Evolutionary conservation across 2,797 vertebrate species (phyloP).

Genomic region (Crotalus adamanteus): DNA sequence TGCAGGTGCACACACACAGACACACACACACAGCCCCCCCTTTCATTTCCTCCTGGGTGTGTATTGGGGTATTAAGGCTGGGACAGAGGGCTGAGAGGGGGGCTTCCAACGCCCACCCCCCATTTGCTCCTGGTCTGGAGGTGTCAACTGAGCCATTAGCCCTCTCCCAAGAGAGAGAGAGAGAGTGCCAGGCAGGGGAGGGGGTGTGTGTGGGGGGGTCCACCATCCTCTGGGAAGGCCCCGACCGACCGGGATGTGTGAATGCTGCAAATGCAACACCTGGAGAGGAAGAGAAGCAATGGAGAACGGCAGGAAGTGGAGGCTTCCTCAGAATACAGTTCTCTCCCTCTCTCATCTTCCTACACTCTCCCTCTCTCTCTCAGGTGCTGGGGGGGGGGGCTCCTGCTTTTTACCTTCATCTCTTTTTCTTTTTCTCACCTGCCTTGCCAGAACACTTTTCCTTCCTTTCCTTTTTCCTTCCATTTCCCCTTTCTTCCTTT

Average conservation of each 20-base stretch:
- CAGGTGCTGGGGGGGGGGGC: no score
- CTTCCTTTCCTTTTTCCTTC: no score
- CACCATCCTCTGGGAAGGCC: not conserved
- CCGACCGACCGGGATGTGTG: not conserved
- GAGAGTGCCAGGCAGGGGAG: not conserved
- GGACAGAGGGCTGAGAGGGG: not conserved
- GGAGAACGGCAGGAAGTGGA: not conserved
- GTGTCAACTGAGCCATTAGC: no score
- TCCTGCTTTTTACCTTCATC: not conserved
- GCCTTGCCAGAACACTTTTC: not conserved
- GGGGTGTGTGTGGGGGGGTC: not conserved
- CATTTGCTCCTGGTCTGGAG: not conserved
- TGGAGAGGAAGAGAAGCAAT: not conserved
- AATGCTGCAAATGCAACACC: not conserved
- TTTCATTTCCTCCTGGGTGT: not conserved
- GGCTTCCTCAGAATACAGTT: not conserved
- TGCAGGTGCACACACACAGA: not conserved
- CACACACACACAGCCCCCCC: not conserved
- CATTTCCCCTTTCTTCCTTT: no score
- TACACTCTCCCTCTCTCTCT: not conserved
- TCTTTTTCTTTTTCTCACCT: not conserved
- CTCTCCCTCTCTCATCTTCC: not conserved
- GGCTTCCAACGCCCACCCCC: not conserved
- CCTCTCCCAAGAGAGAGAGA: not conserved
- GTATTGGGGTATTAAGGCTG: not conserved